Conservation (phyloP, 2,797 vertebrate genomes). For the Lycodopsis pacificus region DNA sequence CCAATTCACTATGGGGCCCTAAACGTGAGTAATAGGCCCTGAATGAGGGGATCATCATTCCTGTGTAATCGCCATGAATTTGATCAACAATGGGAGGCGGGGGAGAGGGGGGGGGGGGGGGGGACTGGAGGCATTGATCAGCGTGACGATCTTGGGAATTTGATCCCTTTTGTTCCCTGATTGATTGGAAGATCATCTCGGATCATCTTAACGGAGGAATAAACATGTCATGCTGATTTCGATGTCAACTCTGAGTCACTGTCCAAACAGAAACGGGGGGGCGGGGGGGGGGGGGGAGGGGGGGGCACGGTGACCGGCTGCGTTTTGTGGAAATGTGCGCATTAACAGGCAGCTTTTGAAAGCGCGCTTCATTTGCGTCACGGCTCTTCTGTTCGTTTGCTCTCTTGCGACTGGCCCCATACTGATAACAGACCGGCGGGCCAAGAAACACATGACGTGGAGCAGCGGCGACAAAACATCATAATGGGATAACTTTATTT, state of each 20-base stretch:
- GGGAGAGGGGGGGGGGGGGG: background rate
- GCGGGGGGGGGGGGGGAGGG: background rate
- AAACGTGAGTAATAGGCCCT: slow-evolving; percentile 70
- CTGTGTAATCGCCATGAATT: slow-evolving; percentile 30
- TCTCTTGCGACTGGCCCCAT: slow-evolving; percentile 77
- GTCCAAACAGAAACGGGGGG: slow-evolving; percentile 47
- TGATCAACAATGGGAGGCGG: slow-evolving; percentile 44
- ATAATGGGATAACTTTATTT: slow-evolving; percentile 56
- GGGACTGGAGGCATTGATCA: slow-evolving; percentile 63
- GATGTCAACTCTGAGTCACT: slow-evolving; percentile 68
- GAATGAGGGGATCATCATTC: slow-evolving; percentile 75
- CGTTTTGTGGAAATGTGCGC: slow-evolving; percentile 61
- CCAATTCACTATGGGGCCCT: slow-evolving; percentile 12
- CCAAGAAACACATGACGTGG: slow-evolving; percentile 44
- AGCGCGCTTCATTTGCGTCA: slow-evolving; percentile 80
- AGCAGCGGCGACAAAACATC: slow-evolving; percentile 54
- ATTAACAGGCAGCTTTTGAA: slow-evolving; percentile 66
- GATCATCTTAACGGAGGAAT: slow-evolving; percentile 47
- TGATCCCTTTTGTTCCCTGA: slow-evolving; percentile 72
- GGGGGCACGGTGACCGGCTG: slow-evolving; percentile 1
- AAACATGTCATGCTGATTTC: slow-evolving; percentile 53
- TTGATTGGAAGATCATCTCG: slow-evolving; percentile 66
- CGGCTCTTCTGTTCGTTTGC: slow-evolving; percentile 75
- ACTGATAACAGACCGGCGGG: slow-evolving; percentile 79
- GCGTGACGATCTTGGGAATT: slow-evolving; percentile 58